Percentiles rank a stretch among this genome's conserved stretches.
phyloP scores from a whole-genome alignment of 2,113 vertebrate species.

The Clarias batrachus region DNA sequence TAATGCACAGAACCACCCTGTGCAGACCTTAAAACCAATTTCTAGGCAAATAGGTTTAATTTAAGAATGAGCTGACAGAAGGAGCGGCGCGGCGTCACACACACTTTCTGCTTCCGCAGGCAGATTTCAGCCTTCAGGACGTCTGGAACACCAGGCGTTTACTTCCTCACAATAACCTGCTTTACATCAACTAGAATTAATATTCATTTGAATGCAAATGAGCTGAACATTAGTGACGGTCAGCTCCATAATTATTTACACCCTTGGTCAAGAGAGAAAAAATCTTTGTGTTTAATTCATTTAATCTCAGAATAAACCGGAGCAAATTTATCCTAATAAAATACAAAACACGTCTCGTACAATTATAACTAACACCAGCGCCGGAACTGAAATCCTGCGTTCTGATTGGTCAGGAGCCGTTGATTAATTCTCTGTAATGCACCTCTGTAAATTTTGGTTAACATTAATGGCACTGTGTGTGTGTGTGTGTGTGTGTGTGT shows the following conservation, averaged over 20 bases:
- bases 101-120: conserved; percentile 68
- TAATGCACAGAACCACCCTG: conserved; percentile 75
- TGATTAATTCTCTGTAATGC: not conserved
- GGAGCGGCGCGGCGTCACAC: conserved; percentile 76
- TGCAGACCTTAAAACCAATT: conserved; percentile 81
- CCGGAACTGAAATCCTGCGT: not conserved
- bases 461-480: not conserved
- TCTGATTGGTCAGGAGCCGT: not conserved
- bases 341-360: not conserved
- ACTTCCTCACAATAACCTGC: conserved; percentile 31
- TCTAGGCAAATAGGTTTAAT: conserved; percentile 83
- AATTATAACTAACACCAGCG: not conserved
- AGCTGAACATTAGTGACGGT: not conserved
- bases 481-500: conserved; percentile 2
- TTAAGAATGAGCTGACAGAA: conserved; percentile 81
- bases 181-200: not conserved
- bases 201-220: not conserved
- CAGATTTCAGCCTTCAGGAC: conserved; percentile 60
- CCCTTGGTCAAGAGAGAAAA: not conserved
- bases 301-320: not conserved
- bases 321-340: not conserved
- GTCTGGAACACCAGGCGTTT: conserved; percentile 28
- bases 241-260: not conserved
- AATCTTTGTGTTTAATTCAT: not conserved
- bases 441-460: not conserved